Base-by-base conservation (phyloP, 1,140 invertebrate species). In the Eriosoma lanigerum region DNA sequence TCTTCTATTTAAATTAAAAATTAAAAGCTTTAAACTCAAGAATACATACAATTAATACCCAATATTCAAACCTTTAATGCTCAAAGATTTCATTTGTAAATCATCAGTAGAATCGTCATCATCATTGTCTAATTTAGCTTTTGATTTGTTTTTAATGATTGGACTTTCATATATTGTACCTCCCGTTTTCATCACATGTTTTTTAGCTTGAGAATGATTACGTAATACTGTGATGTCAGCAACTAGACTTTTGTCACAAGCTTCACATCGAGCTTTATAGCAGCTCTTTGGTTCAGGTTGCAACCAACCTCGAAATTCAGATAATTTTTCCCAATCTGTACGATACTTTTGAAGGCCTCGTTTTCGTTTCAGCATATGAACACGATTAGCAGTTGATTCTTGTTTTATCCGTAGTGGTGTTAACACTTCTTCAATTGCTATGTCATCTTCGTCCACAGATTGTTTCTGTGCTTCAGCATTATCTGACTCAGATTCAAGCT, bases 221-320 rank as follows among this genome's bases (percentile, higher is more conserved):
- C 82, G 70, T 62, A 83, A 58, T 4, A 83, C 82, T 64, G 81
- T 83, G 6, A 83, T 64, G 60, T 83, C 82, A 58, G 82, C 82
- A 52, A 82, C 78, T 54, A 83, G 56, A 54, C 68, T 80, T 81
- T 82, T 83, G 64, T 81, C 78, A 82, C 82, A 83, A 70, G 82
- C 56, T 72, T 82, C 81, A 78, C 82, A 83, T 68, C 60, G 75
- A 58, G 82, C 82, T 58, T 83, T 83, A 73, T 83, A 83, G 38
- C 62, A 70, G 38, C 81, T 82, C 50, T 68, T 81, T 60, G 81
- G 76, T 52, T 76, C 81, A 38, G 68, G 50, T 12, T 73, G 56
- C 52, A 83, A 68, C 82, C 82, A 83, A 1, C 56, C 48, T 44
- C 29, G 29, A 21, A 82, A 83, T 80, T 83, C 82, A 6, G 82